Base-by-base conservation (phyloP, 2,797 vertebrate species). In the Apodemus agrarius region DNA sequence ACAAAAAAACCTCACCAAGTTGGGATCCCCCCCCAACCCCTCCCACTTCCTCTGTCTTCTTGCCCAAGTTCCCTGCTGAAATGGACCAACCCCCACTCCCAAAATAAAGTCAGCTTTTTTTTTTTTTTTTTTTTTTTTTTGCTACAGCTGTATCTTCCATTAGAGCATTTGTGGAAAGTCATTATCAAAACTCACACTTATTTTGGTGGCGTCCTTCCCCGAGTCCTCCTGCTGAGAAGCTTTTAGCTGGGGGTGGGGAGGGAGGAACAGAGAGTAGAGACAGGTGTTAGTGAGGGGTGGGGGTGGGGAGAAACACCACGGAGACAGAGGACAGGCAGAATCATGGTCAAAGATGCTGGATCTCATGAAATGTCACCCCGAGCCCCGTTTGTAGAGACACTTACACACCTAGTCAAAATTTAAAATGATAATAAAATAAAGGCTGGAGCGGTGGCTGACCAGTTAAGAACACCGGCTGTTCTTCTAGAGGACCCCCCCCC, bases 191-290 rank as follows among this genome's bases (percentile, higher is more conserved):
- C 99, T 99, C 98, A 99, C 99, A 19, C 99, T 99, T 97, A 99
- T 99, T 99, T 99, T 99, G 65, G 99, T 99, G 0, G 99, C 99
- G 12, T 99, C 99, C 98, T 99, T 99, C 88, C 98, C 98, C 0
- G 98, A 97, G 96, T 99, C 99, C 98, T 99, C 99, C 98, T 98
- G 98, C 57, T 95, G 98, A 26, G 97, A 98, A 65, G 98, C 98
- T 93, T 98, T 98, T 96, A 99, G 98, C 99, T 99, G 98, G 52
- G n/a, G n/a, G 17, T 72, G 34, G 69, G 75, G 85, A 37, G 17
- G 52, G 57, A 83, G 92, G 96, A 4, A 19, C 87, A 97, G 74
- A 97, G 91, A 95, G 76, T 89, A 97, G 94, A 96, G 89, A 96
- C 49, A 80, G 67, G 86, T 22, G 1, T 98, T 97, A 98, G 97